These are phyloP conservation scores for Climacteris rufus DNA, from an alignment of 2,113 vertebrate genomes.

Conservation along the genomic window DNA sequence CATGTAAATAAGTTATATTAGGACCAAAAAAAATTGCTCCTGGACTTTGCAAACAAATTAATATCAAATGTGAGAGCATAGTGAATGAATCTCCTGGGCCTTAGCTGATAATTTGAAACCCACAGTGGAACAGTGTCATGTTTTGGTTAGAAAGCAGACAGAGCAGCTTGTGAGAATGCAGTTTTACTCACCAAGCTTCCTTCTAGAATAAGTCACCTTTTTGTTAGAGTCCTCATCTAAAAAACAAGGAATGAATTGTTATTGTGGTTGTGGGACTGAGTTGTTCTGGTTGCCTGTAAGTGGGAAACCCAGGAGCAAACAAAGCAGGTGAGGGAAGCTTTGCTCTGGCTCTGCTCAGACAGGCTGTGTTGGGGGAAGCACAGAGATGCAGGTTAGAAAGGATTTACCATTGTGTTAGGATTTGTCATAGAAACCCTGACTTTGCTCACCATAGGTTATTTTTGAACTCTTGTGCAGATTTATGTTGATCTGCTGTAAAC, in stretches of 20 bases:
- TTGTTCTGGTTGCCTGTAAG: background rate
- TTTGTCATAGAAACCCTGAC: background rate
- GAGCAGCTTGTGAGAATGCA: background rate
- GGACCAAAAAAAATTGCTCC: background rate
- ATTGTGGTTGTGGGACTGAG: background rate
- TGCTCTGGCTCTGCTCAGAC: background rate
- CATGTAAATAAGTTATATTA: background rate
- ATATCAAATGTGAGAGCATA: background rate
- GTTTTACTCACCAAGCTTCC: background rate
- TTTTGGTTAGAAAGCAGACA: background rate
- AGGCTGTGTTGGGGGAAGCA: background rate
- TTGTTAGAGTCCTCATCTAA: background rate
- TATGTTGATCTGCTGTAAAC: background rate
- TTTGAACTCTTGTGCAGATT: background rate
- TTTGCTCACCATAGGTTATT: background rate
- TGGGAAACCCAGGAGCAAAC: background rate
- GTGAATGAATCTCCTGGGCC: background rate
- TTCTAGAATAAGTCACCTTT: background rate
- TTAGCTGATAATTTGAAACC: background rate
- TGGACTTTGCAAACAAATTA: background rate
- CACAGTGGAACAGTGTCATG: background rate
- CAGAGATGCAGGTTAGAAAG: background rate
- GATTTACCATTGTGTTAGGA: background rate
- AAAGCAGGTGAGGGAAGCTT: background rate
- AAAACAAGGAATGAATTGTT: background rate